Conservation (phyloP, 2,797 vertebrate species). For the Acipenser oxyrinchus region DNA sequence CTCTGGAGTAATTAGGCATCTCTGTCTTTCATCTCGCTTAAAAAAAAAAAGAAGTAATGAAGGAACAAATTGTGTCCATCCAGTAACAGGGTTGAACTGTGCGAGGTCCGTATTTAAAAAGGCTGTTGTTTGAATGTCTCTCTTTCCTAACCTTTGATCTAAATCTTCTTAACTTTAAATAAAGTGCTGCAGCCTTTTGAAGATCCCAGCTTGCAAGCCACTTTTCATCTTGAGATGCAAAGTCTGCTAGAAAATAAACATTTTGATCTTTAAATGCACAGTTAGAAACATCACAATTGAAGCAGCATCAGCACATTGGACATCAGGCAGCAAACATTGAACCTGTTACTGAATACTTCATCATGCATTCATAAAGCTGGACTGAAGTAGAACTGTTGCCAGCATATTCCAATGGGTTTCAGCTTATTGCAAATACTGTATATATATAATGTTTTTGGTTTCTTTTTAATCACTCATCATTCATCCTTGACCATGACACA, state of each 20-base stretch:
- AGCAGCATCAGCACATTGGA: constrained; percentile 21
- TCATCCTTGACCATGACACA: no score
- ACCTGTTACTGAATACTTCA: background rate
- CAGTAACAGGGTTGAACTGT: constrained; percentile 53
- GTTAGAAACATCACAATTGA: constrained; percentile 33
- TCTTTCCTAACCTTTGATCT: constrained; percentile 63
- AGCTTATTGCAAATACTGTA: no score
- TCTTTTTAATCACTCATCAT: no score
- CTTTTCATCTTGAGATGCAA: constrained; percentile 55
- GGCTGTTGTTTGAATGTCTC: constrained; percentile 47
- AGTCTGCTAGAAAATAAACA: constrained; percentile 46
- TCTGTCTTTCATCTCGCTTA: constrained; percentile 51
- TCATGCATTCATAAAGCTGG: no score
- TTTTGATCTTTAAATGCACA: constrained; percentile 20
- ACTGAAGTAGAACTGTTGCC: no score
- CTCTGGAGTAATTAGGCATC: constrained; percentile 35
- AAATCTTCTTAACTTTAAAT: constrained; percentile 74
- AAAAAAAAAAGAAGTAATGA: constrained; percentile 31
- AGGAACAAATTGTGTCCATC: constrained; percentile 52
- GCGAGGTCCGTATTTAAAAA: constrained; percentile 39
- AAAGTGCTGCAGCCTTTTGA: constrained; percentile 62
- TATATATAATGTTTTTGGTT: no score
- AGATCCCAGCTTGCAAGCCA: constrained; percentile 59
- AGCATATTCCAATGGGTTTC: no score
- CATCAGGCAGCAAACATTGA: constrained; percentile 18